Percentiles rank a stretch among this genome's conserved stretches.
Evolutionary conservation across 2,113 vertebrate species (phyloP).

Genomic region (Notarius quadriscutis): DNA sequence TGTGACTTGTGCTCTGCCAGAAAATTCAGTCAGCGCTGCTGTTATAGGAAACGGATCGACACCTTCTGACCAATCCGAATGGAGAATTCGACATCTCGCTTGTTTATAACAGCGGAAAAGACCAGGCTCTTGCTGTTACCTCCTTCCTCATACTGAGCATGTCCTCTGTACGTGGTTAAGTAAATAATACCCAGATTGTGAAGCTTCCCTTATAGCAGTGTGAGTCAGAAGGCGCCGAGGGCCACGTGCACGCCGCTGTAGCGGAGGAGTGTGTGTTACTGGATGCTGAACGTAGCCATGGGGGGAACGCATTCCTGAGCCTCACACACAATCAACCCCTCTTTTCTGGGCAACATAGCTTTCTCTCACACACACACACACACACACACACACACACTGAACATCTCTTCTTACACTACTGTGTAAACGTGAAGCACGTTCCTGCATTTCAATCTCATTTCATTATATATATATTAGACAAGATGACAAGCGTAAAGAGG

Average conservation of each 20-base stretch:
- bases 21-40: neutral
- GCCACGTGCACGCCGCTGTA: neutral
- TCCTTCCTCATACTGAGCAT: neutral
- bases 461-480: neutral
- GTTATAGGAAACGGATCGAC: neutral
- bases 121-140: neutral
- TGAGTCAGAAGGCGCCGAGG: neutral
- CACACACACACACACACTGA: conserved; percentile 9
- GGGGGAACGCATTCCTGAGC: conserved; percentile 26
- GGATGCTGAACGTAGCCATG: neutral
- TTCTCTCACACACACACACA: neutral
- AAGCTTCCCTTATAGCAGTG: neutral
- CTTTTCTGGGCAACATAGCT: conserved; percentile 24
- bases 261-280: neutral
- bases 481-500: neutral
- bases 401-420: neutral
- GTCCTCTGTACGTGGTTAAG: neutral
- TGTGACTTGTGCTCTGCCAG: neutral
- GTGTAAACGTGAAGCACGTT: neutral
- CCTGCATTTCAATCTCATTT: neutral
- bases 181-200: neutral
- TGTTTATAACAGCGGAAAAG: neutral
- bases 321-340: conserved; percentile 28
- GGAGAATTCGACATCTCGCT: neutral
- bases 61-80: neutral